Evolutionary conservation across 2,797 vertebrate genomes (phyloP), one percentile per base, ranked within the genome.

Genomic region (Danionella dracula): DNA sequence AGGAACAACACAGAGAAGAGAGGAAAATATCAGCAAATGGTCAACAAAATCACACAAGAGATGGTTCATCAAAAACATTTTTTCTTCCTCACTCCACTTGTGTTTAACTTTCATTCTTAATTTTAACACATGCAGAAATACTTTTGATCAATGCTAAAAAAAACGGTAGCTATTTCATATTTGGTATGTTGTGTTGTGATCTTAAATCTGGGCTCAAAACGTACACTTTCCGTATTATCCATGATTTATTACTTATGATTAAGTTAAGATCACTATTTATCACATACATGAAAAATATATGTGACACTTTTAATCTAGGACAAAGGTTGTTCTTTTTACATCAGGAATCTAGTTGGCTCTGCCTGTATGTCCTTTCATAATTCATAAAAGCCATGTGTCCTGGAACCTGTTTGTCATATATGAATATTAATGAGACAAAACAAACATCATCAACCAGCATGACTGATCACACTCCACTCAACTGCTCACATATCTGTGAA

Each of bases 311-410:
- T 15, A 34, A 12, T 57, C 44, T 46, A 41, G 48, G 56, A 58
- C 57, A 61, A 58, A 66, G 50, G 66, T 42, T 76, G 78, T 64
- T 76, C 86, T 85, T 86, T 78, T 85, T 81, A 84, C 76, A 61
- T n/a, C 21, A 32, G 55, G 16, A 19, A 32, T 53, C 23, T 40
- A 21, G 17, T 48, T 50, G 29, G 32, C 55, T 17, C n/a, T 0
- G 21, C 63, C 64, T 64, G 27, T 27, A n/a, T 1, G 3, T 70
- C 48, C 16, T n/a, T 76, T 61, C 31, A 76, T 68, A 56, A 76
- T 73, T 71, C 49, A 55, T 59, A 34, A 38, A 67, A 71, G 71
- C 45, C 17, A 49, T 49, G 50, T 57, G 44, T 56, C 32, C 23
- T 49, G 56, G 40, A 70, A 70, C 42, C 17, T 31, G 29, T 44